Base-by-base conservation (phyloP, 2,113 vertebrate species). In the Thryonomys swinderianus region DNA sequence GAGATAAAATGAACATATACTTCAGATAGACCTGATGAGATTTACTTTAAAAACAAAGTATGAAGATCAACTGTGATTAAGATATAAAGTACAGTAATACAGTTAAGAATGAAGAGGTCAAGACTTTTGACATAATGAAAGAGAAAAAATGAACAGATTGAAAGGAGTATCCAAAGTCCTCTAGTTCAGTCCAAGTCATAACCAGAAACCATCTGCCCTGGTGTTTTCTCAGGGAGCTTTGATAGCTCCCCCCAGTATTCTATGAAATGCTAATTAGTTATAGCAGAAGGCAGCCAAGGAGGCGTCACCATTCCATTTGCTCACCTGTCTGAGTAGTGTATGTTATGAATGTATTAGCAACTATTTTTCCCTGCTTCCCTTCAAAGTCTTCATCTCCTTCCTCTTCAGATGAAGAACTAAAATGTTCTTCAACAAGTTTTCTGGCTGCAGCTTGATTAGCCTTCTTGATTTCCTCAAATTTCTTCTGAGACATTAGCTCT, bases 381-480 rank as follows among this genome's bases (percentile, higher is more conserved):
- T 99, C 98, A 93, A 98, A 97, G 37, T 98, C 98, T 81, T 98
- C 98, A 85, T 97, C 98, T 85, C 98, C 98, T 71, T 98, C 98
- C 5, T 99, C 99, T 7, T 99, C 99, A 40, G 99, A 99, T 0
- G 99, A 99, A 69, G 99, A 99, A 97, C 98, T 99, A 88, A 98
- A 95, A 0, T 98, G 98, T 53, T 98, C 99, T 96, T 99, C 99
- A 57, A 98, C 98, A 66, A 99, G 81, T 90, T 99, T 99, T 98
- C 98, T 99, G 90, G 98, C 99, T 45, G 98, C 99, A 17, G 99
- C 99, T 97, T 99, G 99, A 97, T 99, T 99, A 64, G 99, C 99
- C 95, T 98, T 99, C 97, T 99, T 98, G 97, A 99, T 99, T 98
- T 99, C 99, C 91, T 99, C 99, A 88, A 99, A 99, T 97, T 99